Percentiles rank a stretch among this genome's conserved stretches.
phyloP scores from a whole-genome alignment of 2,797 vertebrate genomes.

The Uromys caudimaculatus region DNA sequence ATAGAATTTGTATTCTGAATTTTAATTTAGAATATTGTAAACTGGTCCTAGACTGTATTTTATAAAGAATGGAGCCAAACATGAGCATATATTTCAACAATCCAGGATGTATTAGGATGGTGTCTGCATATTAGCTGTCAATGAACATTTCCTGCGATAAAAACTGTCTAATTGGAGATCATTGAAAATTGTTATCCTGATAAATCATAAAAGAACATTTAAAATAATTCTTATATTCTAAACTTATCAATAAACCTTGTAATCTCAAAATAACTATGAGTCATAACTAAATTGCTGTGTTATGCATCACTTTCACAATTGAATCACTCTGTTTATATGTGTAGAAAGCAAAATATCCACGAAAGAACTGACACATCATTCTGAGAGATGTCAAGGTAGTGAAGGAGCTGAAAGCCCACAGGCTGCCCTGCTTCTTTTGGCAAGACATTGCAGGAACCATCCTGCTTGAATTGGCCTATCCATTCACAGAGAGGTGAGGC shows the following conservation, averaged over 20 bases:
- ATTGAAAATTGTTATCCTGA: neutral
- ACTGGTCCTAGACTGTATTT: neutral
- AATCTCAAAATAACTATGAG: neutral
- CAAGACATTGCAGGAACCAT: neutral
- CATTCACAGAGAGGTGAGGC: constrained; percentile 37
- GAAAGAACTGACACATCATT: constrained; percentile 28
- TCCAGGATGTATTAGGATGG: neutral
- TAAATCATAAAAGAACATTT: neutral
- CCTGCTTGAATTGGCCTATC: constrained; percentile 34
- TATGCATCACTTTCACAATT: neutral
- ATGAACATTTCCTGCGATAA: neutral
- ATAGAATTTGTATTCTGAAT: neutral
- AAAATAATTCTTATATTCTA: neutral
- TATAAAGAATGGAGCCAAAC: neutral
- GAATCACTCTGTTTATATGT: constrained; percentile 35
- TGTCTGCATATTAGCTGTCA: neutral
- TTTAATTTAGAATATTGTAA: constrained; percentile 38
- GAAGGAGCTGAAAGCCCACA: constrained; percentile 17
- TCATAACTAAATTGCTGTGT: neutral
- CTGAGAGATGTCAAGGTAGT: constrained; percentile 2
- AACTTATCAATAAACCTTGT: neutral
- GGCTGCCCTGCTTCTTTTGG: neutral
- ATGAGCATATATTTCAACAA: neutral
- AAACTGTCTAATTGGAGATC: neutral
- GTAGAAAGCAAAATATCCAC: neutral